Conservation (phyloP, 2,888 invertebrate species). For the Nemotelus nigrinus region DNA sequence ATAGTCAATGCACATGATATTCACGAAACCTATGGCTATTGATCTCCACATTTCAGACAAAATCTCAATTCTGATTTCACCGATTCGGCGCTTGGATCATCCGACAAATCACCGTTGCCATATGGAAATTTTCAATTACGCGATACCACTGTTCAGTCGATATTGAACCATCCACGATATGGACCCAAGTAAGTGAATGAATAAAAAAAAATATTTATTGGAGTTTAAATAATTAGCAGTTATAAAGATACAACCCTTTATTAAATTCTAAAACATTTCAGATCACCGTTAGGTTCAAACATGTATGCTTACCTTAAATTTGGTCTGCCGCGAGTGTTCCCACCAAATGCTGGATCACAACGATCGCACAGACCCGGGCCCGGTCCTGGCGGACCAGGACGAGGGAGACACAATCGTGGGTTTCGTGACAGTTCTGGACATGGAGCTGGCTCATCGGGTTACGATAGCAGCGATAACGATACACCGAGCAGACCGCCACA, state of each 20-base stretch:
- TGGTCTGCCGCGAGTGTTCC: conserved; percentile 90
- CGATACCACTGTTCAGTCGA: conserved; percentile 93
- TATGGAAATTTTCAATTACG: conserved; percentile 94
- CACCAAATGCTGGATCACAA: conserved; percentile 81
- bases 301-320: conserved; percentile 95
- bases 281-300: conserved; percentile 87
- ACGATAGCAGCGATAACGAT: conserved; percentile 89
- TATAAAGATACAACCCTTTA: not conserved
- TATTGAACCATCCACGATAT: conserved; percentile 83
- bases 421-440: conserved; percentile 70
- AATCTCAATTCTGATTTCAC: conserved; percentile 95
- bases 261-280: conserved; percentile 57
- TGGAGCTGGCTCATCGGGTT: conserved; percentile 82
- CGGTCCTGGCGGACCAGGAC: conserved; percentile 58
- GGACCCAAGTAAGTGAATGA: conserved; percentile 79
- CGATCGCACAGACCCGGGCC: conserved; percentile 70
- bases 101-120: conserved; percentile 91
- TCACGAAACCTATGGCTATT: conserved; percentile 24
- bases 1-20: conserved; percentile 6
- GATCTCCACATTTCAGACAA: conserved; percentile 71
- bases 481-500: conserved; percentile 67
- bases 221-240: not conserved
- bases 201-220: not conserved
- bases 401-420: conserved; percentile 69
- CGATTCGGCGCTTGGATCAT: conserved; percentile 91